Conservation (phyloP, 2,113 vertebrate species). For the Neolamprologus caudopunctatus region DNA sequence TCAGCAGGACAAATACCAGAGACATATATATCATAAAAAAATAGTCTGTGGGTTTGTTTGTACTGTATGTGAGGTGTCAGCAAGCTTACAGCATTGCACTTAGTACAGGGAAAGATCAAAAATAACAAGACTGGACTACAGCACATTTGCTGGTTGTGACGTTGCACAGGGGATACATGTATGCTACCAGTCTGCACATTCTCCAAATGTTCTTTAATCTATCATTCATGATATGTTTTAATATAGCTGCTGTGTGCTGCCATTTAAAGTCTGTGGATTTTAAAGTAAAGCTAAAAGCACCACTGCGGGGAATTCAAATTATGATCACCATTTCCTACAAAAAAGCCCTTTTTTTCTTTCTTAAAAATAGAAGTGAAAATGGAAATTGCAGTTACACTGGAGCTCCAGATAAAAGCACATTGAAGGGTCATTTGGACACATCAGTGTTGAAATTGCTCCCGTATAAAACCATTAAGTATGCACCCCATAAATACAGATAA, state of each 20-base stretch:
- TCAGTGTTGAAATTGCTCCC: conserved; percentile 71
- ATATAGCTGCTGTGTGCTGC: not conserved
- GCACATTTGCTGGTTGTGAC: not conserved
- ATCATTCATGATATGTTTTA: not conserved
- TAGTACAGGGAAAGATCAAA: not conserved
- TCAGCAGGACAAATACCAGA: not conserved
- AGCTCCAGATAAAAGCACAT: not conserved
- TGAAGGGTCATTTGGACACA: not conserved
- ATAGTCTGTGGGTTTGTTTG: not conserved
- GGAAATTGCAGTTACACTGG: not conserved
- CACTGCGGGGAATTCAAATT: not conserved
- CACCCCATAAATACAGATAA: not conserved
- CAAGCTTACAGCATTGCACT: not conserved
- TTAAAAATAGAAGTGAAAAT: not conserved
- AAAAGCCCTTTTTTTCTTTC: not conserved
- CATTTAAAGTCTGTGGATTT: not conserved
- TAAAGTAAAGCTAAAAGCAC: not conserved
- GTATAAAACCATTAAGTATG: conserved; percentile 44
- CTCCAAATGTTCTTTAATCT: not conserved
- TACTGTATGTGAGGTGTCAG: not conserved
- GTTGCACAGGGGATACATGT: not conserved
- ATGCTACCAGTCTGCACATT: not conserved
- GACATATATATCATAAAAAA: not conserved
- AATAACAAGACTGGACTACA: not conserved
- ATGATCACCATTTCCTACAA: not conserved